Evolutionary conservation across 2,888 invertebrate genomes (phyloP).

Genomic region (Cosmorhoe ocellata): DNA sequence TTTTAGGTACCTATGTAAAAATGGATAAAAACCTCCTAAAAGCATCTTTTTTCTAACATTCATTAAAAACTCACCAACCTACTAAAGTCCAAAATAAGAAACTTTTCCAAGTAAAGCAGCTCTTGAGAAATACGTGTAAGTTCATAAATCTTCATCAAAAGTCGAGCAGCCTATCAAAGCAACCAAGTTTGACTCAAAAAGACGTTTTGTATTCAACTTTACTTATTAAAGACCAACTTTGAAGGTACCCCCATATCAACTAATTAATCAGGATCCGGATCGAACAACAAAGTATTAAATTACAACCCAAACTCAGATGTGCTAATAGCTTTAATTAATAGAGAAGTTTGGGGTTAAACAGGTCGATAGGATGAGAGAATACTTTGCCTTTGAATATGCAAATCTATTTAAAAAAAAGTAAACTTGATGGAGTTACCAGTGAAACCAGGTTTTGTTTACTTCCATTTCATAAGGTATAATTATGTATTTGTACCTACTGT

Average conservation of each 20-base stretch:
- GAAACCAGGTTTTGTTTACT: no score
- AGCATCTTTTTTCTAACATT: conserved; percentile 6
- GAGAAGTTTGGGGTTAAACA: conserved; percentile 43
- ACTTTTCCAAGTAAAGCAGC: conserved; percentile 13
- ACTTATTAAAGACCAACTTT: conserved; percentile 69
- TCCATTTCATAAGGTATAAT: no score
- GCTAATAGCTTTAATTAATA: conserved; percentile 64
- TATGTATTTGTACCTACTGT: no score
- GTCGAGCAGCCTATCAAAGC: conserved; percentile 60
- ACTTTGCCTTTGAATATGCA: background rate
- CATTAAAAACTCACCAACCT: conserved; percentile 1
- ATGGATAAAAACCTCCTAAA: no score
- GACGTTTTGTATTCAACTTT: conserved; percentile 69
- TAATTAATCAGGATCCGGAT: conserved; percentile 73
- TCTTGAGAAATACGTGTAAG: conserved; percentile 34
- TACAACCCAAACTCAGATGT: conserved; percentile 54
- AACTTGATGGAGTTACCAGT: no score
- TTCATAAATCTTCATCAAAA: conserved; percentile 56
- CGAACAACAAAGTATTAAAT: conserved; percentile 72
- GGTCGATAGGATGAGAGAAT: conserved; percentile 17
- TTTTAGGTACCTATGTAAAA: no score
- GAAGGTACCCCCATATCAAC: conserved; percentile 70
- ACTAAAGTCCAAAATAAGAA: conserved; percentile 8
- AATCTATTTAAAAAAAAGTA: background rate
- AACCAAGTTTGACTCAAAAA: conserved; percentile 66